Base-by-base conservation (phyloP, 1,140 invertebrate species). In the Proctacanthus coquilletti region DNA sequence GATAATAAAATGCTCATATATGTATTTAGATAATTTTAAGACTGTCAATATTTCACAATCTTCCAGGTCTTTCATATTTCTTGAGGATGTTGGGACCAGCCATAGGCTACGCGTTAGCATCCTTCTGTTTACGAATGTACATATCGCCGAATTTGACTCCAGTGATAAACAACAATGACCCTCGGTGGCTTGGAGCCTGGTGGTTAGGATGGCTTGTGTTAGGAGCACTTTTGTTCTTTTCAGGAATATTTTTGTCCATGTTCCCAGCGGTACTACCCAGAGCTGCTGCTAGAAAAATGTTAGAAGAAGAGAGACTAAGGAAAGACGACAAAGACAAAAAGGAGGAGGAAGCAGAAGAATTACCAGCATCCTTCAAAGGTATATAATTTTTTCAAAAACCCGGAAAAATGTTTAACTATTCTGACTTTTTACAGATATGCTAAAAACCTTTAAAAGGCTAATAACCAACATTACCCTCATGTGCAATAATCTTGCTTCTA, bases 201-300 rank as follows among this genome's bases (percentile, higher is more conserved):
- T 84, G 79, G 80, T 45, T 82, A 18, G 84, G 84, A 17, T 84
- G 69, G 80, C 68, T 82, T 19, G 66, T 81, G 8, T 61, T 80
- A 37, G 78, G 72, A n/a, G 50, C 68, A 0, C 46, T 77, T 2
- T 61, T 80, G 0, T 63, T 74, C n/a, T 36, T 77, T 15, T 72
- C 75, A 19, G 68, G 73, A 0, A 65, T 69, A 5, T 55, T 77
- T n/a, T 60, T 79, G 2, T 66, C 72, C 0, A 58, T 79, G 21
- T 77, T 79, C 43, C 77, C 76, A 5, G 73, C 73, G 49, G 69
- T 71, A 2, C 47, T 79, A 21, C 75, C 75, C 0, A 53, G 72
- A 25, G 72, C 74, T 0, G 67, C 66, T 2, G 66, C 71, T 0
- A 55, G 73, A 20, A 68, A 66, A 42, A 61, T 60, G 10, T 49